Conservation (phyloP, 2,888 invertebrate species). For the Apodemia hepburni region DNA sequence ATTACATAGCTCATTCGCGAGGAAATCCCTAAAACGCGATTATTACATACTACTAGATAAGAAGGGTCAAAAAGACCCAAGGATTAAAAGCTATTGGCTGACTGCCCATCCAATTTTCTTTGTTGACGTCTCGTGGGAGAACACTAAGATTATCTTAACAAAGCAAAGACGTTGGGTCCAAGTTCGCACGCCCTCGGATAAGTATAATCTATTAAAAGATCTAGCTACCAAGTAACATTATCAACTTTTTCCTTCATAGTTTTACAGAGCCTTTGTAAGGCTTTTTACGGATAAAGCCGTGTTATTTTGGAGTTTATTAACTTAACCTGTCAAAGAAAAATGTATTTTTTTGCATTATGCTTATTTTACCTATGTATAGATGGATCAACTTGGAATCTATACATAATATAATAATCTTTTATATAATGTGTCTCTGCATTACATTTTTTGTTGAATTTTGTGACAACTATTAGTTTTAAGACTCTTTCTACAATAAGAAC, state of each 20-base stretch:
- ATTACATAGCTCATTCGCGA: slow-evolving; percentile 38
- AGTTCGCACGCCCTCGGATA: slow-evolving; percentile 55
- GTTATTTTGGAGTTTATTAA: neutral
- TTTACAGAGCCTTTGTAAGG: slow-evolving; percentile 9
- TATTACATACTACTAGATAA: slow-evolving; percentile 66
- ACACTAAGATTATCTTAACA: slow-evolving; percentile 74
- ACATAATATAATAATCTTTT: too few relatives aligned
- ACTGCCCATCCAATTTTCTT: slow-evolving; percentile 79
- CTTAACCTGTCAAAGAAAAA: neutral
- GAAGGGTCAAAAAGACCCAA: slow-evolving; percentile 68
- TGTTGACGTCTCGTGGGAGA: slow-evolving; percentile 71
- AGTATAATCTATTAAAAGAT: slow-evolving; percentile 44
- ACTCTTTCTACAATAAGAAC: too few relatives aligned
- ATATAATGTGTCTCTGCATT: too few relatives aligned
- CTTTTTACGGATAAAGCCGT: neutral
- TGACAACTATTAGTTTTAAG: too few relatives aligned
- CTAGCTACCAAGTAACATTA: slow-evolving; percentile 45
- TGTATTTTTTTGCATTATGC: neutral
- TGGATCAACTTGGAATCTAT: neutral
- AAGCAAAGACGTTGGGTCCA: slow-evolving; percentile 57
- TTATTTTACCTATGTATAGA: neutral
- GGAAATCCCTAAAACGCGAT: slow-evolving; percentile 53
- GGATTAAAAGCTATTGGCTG: slow-evolving; percentile 76
- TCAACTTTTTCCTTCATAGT: slow-evolving; percentile 35
- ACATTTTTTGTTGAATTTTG: too few relatives aligned